Percentiles rank a stretch among this genome's conserved stretches.
Conservation (phyloP, 1,140 invertebrate species). For the Conopomorpha cramerella region DNA sequence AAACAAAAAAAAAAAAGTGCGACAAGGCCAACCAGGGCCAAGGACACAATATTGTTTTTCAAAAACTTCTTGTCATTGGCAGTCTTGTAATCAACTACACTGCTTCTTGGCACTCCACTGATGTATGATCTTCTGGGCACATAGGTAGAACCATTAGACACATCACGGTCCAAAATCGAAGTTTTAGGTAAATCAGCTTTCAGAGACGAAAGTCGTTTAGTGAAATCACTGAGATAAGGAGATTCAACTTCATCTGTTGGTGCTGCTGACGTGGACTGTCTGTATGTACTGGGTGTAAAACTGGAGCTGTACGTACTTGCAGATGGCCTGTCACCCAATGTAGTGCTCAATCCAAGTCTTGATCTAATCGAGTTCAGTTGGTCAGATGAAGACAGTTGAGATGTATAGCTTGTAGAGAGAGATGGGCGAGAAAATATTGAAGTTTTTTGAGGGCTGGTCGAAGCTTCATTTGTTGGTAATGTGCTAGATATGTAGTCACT, state of each 20-base stretch:
- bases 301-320: constrained; percentile 25
- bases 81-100: constrained; percentile 50
- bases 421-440: constrained; percentile 43
- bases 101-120: constrained; percentile 34
- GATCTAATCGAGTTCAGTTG: constrained; percentile 61
- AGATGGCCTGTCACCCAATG: constrained; percentile 28
- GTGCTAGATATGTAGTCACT: constrained; percentile 51
- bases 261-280: constrained; percentile 28
- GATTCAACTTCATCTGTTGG: constrained; percentile 64
- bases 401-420: constrained; percentile 27
- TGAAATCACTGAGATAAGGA: constrained; percentile 71
- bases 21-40: constrained; percentile 64
- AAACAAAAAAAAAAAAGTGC: constrained; percentile 67
- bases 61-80: constrained; percentile 52
- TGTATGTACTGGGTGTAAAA: constrained; percentile 31
- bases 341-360: constrained; percentile 43
- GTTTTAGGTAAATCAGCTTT: constrained; percentile 46
- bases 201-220: constrained; percentile 62
- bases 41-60: constrained; percentile 68
- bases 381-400: constrained; percentile 42
- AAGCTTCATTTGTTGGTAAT: constrained; percentile 22
- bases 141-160: constrained; percentile 36
- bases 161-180: constrained; percentile 31
- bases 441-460: constrained; percentile 30
- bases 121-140: constrained; percentile 36